These are phyloP conservation scores for Apistogramma diplotaenia DNA, from an alignment of 2,113 vertebrate genomes.

Conservation along the genomic window DNA sequence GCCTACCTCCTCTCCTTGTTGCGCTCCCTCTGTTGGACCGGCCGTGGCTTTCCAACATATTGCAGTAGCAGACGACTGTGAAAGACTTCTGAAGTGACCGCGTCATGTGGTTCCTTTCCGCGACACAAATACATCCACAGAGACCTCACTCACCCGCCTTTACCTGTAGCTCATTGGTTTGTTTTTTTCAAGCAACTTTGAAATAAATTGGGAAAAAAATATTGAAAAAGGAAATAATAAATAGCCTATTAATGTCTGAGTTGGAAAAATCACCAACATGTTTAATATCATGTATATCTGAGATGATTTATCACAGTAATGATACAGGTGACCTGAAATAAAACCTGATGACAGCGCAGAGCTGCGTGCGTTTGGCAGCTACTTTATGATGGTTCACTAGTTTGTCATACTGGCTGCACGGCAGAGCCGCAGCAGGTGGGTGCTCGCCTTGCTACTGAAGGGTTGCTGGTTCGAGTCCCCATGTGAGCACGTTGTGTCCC, in stretches of 20 bases:
- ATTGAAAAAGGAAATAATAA: background rate
- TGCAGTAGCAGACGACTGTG: background rate
- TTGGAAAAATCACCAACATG: background rate
- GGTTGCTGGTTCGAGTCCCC: no score
- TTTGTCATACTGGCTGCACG: no score
- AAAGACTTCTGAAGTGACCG: background rate
- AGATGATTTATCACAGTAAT: background rate
- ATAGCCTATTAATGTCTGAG: background rate
- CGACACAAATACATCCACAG: background rate
- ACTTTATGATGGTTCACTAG: background rate
- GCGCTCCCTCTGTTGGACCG: background rate
- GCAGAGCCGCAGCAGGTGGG: no score
- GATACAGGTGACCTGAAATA: no score
- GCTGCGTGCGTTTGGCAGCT: background rate
- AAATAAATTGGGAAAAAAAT: background rate
- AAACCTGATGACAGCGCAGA: background rate
- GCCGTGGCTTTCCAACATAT: no score
- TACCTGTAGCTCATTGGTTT: background rate
- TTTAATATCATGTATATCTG: background rate
- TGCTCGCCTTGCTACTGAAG: no score
- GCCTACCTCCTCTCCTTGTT: background rate
- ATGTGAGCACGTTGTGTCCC: no score
- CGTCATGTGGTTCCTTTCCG: background rate
- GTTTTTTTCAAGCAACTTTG: no score
- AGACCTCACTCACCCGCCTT: background rate